Evolutionary conservation across 2,888 invertebrate genomes (phyloP).

Genomic region (Caenorhabditis angaria): DNA sequence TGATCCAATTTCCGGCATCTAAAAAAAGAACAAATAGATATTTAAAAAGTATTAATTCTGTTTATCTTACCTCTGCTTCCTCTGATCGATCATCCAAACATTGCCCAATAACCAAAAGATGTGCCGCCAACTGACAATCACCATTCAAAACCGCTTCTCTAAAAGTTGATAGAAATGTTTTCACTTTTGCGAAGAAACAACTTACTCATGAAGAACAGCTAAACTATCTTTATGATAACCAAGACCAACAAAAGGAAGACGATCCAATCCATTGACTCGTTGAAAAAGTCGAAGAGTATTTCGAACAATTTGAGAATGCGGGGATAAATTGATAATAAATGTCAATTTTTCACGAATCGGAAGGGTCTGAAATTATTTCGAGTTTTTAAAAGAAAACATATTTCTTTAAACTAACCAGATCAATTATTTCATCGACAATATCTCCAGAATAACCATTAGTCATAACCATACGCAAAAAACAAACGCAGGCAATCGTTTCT

Average conservation of each 20-base stretch:
- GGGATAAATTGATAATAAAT: constrained; percentile 34
- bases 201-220: constrained; percentile 20
- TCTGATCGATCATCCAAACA: constrained; percentile 32
- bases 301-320: constrained; percentile 17
- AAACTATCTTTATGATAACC: constrained; percentile 35
- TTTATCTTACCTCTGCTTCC: constrained; percentile 19
- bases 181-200: neutral
- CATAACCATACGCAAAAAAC: constrained; percentile 26
- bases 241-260: constrained; percentile 40
- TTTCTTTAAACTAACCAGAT: constrained; percentile 17
- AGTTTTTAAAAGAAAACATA: neutral
- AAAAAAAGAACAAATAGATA: constrained; percentile 9
- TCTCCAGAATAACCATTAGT: constrained; percentile 12
- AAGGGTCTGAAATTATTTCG: constrained; percentile 13
- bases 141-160: constrained; percentile 32
- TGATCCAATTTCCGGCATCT: constrained; percentile 30
- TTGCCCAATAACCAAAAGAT: constrained; percentile 26
- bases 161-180: constrained; percentile 3
- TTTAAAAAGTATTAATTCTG: neutral
- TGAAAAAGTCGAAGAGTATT: constrained; percentile 25
- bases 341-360: constrained; percentile 19
- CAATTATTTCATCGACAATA: constrained; percentile 19
- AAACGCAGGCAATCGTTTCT: constrained; percentile 10
- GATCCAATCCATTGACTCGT: constrained; percentile 26
- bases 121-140: constrained; percentile 31